A percentile compares a stretch with the other conserved stretches of the same genome.
Conservation (phyloP, 2,113 vertebrate genomes). For the Apaloderma vittatum region DNA sequence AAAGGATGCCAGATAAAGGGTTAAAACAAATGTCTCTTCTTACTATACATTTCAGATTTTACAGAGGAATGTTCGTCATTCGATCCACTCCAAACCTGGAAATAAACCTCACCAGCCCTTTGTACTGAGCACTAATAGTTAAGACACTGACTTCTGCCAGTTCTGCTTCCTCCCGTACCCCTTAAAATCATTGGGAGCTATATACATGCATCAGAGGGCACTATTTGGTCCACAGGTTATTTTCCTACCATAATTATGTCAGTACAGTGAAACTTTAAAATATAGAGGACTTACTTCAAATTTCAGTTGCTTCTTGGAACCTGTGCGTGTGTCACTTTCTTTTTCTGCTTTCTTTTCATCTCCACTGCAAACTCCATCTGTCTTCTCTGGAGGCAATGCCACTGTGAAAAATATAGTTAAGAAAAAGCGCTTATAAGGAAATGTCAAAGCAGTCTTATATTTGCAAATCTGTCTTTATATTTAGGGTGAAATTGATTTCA, state of each 20-base stretch:
- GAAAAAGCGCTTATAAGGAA: conserved; percentile 15
- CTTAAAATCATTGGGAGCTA: background rate
- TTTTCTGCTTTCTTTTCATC: conserved; percentile 92
- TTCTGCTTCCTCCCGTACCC: background rate
- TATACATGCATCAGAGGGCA: background rate
- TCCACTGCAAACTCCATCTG: conserved; percentile 83
- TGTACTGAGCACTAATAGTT: background rate
- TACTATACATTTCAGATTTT: background rate
- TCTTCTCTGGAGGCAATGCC: conserved; percentile 96
- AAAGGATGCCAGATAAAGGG: background rate
- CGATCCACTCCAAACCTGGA: background rate
- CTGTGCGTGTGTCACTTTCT: conserved; percentile 80
- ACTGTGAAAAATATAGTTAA: conserved; percentile 79
- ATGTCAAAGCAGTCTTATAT: conserved; percentile 55
- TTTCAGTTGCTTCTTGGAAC: conserved; percentile 93
- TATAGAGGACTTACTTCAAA: conserved; percentile 90
- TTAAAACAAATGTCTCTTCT: background rate
- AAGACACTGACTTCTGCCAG: background rate
- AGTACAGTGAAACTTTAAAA: background rate
- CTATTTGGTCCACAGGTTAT: conserved; percentile 10
- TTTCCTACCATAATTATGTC: conserved; percentile 37
- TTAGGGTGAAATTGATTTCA: conserved; percentile 47
- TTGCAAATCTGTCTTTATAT: conserved; percentile 57
- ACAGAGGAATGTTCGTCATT: background rate
- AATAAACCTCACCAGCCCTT: background rate